A percentile compares a stretch with the other conserved stretches of the same genome.
phyloP scores from a whole-genome alignment of 2,888 invertebrate species.

The Choristoneura rosaceana region DNA sequence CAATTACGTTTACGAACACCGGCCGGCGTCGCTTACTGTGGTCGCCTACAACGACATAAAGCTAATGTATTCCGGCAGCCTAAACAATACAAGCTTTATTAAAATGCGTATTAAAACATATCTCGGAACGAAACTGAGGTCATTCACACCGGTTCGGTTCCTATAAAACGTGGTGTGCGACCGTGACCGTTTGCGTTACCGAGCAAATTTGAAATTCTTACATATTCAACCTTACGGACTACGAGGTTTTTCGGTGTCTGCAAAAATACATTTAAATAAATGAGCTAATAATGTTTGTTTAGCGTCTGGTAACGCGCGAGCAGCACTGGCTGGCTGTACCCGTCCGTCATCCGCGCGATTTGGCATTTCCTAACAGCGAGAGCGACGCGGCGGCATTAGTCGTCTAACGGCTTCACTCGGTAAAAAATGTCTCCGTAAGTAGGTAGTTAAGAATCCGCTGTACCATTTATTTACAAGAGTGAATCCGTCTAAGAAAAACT shows the following conservation, averaged over 20 bases:
- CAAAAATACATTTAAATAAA: slow-evolving; percentile 35
- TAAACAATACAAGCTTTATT: slow-evolving; percentile 79
- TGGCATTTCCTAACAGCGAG: slow-evolving; percentile 50
- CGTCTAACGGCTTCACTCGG: slow-evolving; percentile 65
- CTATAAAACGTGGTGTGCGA: slow-evolving; percentile 67
- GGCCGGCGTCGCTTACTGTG: slow-evolving; percentile 26
- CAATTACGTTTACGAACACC: slow-evolving; percentile 39
- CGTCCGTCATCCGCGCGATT: slow-evolving; percentile 44
- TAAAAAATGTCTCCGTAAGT: slow-evolving; percentile 82
- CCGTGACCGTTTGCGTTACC: slow-evolving; percentile 68
- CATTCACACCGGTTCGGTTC: slow-evolving; percentile 71
- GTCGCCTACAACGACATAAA: slow-evolving; percentile 59
- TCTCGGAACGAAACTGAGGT: slow-evolving; percentile 73
- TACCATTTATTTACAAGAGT: slow-evolving; percentile 84
- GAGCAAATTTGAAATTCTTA: slow-evolving; percentile 57
- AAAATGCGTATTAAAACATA: slow-evolving; percentile 80
- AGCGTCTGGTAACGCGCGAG: slow-evolving; percentile 36
- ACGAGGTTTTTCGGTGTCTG: slow-evolving; percentile 40
- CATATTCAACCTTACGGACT: slow-evolving; percentile 46
- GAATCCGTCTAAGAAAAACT: slow-evolving; percentile 81
- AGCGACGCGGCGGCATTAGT: slow-evolving; percentile 54
- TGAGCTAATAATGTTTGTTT: slow-evolving; percentile 41
- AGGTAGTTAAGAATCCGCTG: slow-evolving; percentile 81
- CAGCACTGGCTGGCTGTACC: not conserved
- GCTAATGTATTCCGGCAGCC: slow-evolving; percentile 73